Conservation (phyloP, 2,888 invertebrate species). For the Drosophila putrida region DNA sequence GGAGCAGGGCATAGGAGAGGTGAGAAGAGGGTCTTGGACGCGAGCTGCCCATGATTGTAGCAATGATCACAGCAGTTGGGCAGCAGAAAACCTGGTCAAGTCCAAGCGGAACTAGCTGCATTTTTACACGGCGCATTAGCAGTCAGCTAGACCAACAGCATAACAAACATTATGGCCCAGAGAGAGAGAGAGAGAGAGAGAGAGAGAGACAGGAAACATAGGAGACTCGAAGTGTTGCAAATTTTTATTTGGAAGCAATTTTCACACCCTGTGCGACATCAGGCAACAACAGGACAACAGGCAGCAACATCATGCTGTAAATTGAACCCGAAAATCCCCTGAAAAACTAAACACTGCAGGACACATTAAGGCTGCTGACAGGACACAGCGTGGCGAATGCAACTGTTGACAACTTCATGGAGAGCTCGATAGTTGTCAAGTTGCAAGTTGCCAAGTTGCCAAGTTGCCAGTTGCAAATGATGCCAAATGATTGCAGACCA, state of each 20-base stretch:
- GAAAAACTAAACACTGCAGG: conserved; percentile 20
- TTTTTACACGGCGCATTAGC: conserved; percentile 70
- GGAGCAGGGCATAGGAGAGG: background rate
- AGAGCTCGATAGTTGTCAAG: conserved; percentile 30
- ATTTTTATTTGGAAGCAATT: conserved; percentile 83
- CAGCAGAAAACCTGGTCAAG: conserved; percentile 11
- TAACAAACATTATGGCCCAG: conserved; percentile 59
- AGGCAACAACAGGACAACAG: conserved; percentile 35
- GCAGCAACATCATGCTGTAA: conserved; percentile 12
- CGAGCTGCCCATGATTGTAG: conserved; percentile 72
- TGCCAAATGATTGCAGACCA: conserved; percentile 83
- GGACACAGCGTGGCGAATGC: conserved; percentile 75
- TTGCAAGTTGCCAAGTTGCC: conserved; percentile 7
- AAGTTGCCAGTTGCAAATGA: conserved; percentile 68
- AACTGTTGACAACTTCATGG: conserved; percentile 75
- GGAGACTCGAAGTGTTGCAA: conserved; percentile 68
- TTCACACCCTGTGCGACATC: conserved; percentile 82
- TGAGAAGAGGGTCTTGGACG: conserved; percentile 34
- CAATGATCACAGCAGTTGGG: conserved; percentile 63
- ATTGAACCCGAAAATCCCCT: conserved; percentile 1
- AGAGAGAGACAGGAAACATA: conserved; percentile 8
- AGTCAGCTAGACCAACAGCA: conserved; percentile 49
- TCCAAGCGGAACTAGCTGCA: conserved; percentile 42
- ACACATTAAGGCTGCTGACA: conserved; percentile 53
- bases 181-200: conserved; percentile 11